phyloP scores from a whole-genome alignment of 2,888 invertebrate genomes.

The Orthosia cruda region DNA sequence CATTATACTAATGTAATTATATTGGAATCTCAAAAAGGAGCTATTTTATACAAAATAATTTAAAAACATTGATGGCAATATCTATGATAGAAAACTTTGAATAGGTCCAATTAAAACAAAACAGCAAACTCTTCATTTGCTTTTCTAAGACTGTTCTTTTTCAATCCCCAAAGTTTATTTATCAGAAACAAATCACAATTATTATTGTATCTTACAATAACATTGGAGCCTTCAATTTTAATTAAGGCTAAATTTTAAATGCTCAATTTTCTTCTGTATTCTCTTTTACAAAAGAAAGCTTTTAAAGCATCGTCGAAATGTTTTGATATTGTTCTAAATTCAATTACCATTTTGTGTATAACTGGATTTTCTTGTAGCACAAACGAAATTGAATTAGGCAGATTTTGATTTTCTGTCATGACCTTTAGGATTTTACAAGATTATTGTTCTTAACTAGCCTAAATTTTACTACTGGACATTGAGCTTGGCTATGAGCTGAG shows the following conservation, averaged over 20 bases:
- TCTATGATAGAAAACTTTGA: background rate
- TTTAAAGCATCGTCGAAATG: conserved; percentile 68
- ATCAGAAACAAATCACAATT: conserved; percentile 60
- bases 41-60: too few relatives aligned
- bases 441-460: conserved; percentile 9
- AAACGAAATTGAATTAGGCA: conserved; percentile 47
- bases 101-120: conserved; percentile 15
- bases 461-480: background rate
- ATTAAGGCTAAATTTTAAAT: conserved; percentile 73
- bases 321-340: conserved; percentile 71
- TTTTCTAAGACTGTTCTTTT: conserved; percentile 34
- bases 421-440: conserved; percentile 16
- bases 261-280: conserved; percentile 74
- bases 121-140: conserved; percentile 48
- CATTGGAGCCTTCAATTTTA: conserved; percentile 56
- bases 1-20: too few relatives aligned
- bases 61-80: background rate
- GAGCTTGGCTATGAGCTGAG: background rate
- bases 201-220: conserved; percentile 62
- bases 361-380: conserved; percentile 42
- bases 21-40: too few relatives aligned
- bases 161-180: conserved; percentile 54
- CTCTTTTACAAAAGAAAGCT: conserved; percentile 69
- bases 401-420: conserved; percentile 40
- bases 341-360: conserved; percentile 58